These are phyloP conservation scores for Pemphigus obesinymphae DNA, from an alignment of 1,140 invertebrate species.

Conservation along the genomic window DNA sequence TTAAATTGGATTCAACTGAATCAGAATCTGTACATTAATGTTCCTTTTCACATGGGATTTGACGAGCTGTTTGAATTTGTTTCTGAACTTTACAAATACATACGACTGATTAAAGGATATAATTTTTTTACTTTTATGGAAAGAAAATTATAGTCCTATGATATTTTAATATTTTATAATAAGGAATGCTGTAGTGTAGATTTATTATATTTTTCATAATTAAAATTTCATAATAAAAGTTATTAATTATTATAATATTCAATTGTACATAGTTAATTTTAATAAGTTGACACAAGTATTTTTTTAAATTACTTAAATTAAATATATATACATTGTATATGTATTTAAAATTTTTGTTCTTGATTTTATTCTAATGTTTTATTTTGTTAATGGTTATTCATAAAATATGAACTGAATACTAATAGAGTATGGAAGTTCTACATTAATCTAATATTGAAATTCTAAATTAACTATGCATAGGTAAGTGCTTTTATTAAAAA, in stretches of 20 bases:
- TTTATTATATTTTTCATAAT: conserved; percentile 41
- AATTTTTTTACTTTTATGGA: conserved; percentile 1
- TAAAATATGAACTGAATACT: neutral
- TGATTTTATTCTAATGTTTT: neutral
- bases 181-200: conserved; percentile 14
- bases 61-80: conserved; percentile 38
- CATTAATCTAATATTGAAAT: neutral
- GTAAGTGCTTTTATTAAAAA: neutral
- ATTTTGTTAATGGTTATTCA: neutral
- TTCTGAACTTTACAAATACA: conserved; percentile 16
- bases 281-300: conserved; percentile 13
- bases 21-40: conserved; percentile 19
- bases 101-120: conserved; percentile 32
- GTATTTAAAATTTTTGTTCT: neutral
- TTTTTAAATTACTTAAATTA: neutral
- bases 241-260: conserved; percentile 6
- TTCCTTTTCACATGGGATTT: neutral
- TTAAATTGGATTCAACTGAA: conserved; percentile 6
- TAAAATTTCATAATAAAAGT: conserved; percentile 27
- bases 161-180: neutral
- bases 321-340: neutral
- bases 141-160: neutral
- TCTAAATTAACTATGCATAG: too few relatives aligned
- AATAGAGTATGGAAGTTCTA: neutral
- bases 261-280: neutral